Evolutionary conservation across 2,113 vertebrate species (phyloP), one percentile per base, ranked within the genome.

Genomic region (Centropristis striata): DNA sequence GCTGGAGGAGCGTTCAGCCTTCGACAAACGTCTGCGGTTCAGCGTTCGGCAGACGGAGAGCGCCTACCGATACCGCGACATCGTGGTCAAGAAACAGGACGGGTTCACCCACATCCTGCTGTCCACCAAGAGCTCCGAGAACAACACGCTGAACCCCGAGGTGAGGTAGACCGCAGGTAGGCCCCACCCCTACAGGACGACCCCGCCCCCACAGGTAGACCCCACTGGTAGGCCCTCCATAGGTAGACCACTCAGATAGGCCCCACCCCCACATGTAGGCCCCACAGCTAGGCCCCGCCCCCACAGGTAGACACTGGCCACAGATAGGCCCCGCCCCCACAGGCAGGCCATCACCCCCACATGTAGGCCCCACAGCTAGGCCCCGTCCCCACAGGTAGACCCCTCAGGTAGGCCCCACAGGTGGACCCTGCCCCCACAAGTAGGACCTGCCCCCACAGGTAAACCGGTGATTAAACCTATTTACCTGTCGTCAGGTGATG

Each of bases 31-130:
- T 18, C 94, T 99, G 49, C 93, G 98, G 12, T 98, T 98, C 94
- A 99, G 98, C 1, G 98, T 99, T 61, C 95, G 98, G 1, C 98
- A 99, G 78, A 99, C 97, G 0, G 98, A 99, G 91, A 99, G 98
- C 3, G 97, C 98, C 0, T 99, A 99, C 92, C 96, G 98, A 20
- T 99, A 99, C 92, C 95, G 98, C 55, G 98, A 99, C 91, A 98
- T 99, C 47, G 97, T 99, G 70, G 98, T 99, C 84, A 97, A 97
- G 87, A 99, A 99, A 57, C 98, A 99, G 47, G 98, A 99, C 7
- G 97, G 98, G 70, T 99, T 99, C 94, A 99, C 97, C 4, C 98
- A 99, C 90, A 97, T 99, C 85, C 93, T 99, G 93, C 95, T 99
- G 14, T 99, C 98, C 15, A 99, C 97, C 66, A 98, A 98, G 82